These are phyloP conservation scores for Melanerpes formicivorus DNA, from an alignment of 2,113 vertebrate species.

Conservation along the genomic window DNA sequence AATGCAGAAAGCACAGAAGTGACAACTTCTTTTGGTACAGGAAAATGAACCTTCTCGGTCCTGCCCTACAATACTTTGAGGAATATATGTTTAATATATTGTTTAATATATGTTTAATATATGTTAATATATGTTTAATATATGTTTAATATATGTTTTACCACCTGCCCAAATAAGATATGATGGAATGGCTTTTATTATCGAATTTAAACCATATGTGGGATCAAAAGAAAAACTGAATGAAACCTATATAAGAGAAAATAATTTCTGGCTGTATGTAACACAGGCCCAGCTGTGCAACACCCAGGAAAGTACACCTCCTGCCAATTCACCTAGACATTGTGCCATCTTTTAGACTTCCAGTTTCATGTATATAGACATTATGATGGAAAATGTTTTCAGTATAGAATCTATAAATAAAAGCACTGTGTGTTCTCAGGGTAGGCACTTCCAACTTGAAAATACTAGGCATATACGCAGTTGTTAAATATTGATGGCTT, in stretches of 20 bases:
- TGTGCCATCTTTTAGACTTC: background rate
- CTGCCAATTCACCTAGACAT: background rate
- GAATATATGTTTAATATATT: background rate
- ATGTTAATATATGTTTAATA: too few species aligned
- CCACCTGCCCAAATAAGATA: background rate
- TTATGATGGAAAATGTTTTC: background rate
- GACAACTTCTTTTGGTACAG: background rate
- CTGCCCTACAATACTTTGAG: background rate
- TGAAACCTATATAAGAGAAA: background rate
- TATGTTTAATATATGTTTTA: background rate
- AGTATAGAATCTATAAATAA: background rate
- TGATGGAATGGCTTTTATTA: background rate
- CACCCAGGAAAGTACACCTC: background rate
- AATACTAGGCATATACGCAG: slow-evolving; percentile 1
- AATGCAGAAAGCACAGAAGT: background rate
- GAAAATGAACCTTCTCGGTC: background rate
- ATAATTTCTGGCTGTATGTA: background rate
- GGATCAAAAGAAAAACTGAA: background rate
- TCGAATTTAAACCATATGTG: background rate
- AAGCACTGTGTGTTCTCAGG: background rate
- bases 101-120: background rate
- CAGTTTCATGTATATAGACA: background rate
- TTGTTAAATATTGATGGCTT: background rate
- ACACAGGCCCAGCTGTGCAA: background rate
- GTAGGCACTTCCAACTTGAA: slow-evolving; percentile 12